phyloP scores from a whole-genome alignment of 2,797 vertebrate species.

The Toxotes lorentzi region DNA sequence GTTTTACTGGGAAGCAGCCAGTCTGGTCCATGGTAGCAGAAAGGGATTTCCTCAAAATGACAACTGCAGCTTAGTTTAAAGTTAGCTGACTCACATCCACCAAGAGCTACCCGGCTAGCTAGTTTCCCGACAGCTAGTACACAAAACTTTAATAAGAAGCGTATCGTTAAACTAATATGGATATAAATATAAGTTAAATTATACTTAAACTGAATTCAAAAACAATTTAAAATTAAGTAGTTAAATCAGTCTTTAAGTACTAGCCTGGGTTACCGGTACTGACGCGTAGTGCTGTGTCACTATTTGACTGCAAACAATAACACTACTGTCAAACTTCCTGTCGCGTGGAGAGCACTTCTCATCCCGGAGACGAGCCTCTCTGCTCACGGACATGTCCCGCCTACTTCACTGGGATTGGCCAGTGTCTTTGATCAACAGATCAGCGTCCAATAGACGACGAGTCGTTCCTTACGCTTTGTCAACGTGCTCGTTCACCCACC shows the following conservation, averaged over 20 bases:
- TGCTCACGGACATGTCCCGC: background rate
- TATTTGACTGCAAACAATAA: conserved; percentile 44
- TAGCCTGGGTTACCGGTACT: background rate
- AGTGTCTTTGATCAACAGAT: background rate
- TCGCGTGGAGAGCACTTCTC: background rate
- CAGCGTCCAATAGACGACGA: conserved; percentile 34
- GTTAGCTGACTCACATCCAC: conserved; percentile 24
- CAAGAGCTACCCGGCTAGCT: background rate
- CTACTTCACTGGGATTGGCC: conserved; percentile 48
- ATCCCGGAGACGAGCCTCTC: conserved; percentile 16
- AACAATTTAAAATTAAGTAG: background rate
- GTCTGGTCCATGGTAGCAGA: conserved; percentile 70
- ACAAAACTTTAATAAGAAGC: conserved; percentile 26
- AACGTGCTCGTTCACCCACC: conserved; percentile 38
- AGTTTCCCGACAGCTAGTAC: background rate
- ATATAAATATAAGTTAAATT: background rate
- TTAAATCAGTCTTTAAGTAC: background rate
- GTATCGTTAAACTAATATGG: background rate
- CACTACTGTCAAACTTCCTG: background rate
- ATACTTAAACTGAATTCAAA: background rate
- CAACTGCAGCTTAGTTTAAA: background rate
- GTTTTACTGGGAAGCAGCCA: conserved; percentile 84
- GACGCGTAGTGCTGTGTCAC: conserved; percentile 60
- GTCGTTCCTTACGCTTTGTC: rapidly evolving
- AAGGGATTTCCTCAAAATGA: background rate